Percentiles rank a stretch among this genome's conserved stretches.
These are phyloP conservation scores for Pyrochroa serraticornis DNA, from an alignment of 2,888 invertebrate species.

Conservation along the genomic window DNA sequence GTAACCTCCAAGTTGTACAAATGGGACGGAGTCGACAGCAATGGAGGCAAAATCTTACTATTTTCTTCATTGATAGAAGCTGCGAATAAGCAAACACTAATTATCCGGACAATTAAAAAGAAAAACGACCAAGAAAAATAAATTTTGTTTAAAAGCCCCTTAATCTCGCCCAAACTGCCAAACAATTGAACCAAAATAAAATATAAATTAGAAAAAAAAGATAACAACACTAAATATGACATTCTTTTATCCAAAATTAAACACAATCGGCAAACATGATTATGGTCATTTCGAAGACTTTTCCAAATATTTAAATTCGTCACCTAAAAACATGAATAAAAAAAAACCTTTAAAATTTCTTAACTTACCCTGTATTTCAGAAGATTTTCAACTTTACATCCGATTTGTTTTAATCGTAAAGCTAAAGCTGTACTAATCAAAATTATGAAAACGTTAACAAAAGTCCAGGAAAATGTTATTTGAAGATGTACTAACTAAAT, in stretches of 20 bases:
- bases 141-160: not conserved
- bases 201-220: not conserved
- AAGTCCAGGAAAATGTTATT: constrained; percentile 18
- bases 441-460: constrained; percentile 20
- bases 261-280: not conserved
- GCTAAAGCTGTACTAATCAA: constrained; percentile 17
- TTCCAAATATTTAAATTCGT: not conserved
- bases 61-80: not conserved
- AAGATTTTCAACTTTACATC: constrained; percentile 4
- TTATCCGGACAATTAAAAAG: not conserved
- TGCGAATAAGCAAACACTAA: not conserved
- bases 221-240: not conserved
- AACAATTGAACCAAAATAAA: constrained; percentile 3
- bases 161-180: not conserved
- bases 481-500: constrained; percentile 1
- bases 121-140: not conserved
- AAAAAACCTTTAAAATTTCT: not conserved
- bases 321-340: not conserved
- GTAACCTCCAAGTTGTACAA: not conserved
- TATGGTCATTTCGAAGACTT: constrained; percentile 1
- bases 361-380: not conserved
- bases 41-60: not conserved
- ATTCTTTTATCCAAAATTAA: not conserved
- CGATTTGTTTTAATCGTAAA: constrained; percentile 6
- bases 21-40: not conserved